A percentile compares a stretch with the other conserved stretches of the same genome.
Evolutionary conservation across 2,888 invertebrate species (phyloP).

Genomic region (Alloscopus bannaensis): DNA sequence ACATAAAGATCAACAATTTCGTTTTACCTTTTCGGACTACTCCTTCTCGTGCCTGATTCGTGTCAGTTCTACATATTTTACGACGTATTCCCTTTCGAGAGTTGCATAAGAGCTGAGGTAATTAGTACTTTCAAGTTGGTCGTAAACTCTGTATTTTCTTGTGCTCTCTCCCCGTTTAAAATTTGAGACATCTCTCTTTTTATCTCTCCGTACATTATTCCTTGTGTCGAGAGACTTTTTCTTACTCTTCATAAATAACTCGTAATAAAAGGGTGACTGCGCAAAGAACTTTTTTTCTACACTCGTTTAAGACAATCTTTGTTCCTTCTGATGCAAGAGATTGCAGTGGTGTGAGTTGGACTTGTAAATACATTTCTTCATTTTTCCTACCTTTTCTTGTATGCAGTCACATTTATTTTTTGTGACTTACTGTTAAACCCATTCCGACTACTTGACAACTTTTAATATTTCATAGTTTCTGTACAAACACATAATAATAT

Average conservation of each 20-base stretch:
- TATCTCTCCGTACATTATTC: neutral
- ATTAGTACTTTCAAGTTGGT: conserved; percentile 43
- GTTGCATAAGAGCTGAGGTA: conserved; percentile 27
- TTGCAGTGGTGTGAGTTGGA: no score
- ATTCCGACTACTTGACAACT: conserved; percentile 23
- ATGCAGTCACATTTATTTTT: neutral
- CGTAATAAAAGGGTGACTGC: no score
- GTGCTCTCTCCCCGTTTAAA: neutral
- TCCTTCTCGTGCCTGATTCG: no score
- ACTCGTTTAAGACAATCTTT: no score
- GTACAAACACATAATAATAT: no score
- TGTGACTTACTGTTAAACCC: neutral
- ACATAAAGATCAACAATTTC: no score
- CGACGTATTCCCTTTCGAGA: neutral
- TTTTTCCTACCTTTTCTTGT: no score
- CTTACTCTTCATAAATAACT: conserved; percentile 47
- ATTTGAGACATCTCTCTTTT: conserved; percentile 21
- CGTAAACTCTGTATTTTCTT: conserved; percentile 48
- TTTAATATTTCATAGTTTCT: conserved; percentile 18
- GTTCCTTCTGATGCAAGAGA: no score
- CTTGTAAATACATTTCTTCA: no score
- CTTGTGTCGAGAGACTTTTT: conserved; percentile 31
- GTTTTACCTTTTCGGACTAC: no score
- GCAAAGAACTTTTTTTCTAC: no score
- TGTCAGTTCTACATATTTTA: no score